These are phyloP conservation scores for Ancistrus triradiatus DNA, from an alignment of 2,113 vertebrate genomes.

Conservation along the genomic window DNA sequence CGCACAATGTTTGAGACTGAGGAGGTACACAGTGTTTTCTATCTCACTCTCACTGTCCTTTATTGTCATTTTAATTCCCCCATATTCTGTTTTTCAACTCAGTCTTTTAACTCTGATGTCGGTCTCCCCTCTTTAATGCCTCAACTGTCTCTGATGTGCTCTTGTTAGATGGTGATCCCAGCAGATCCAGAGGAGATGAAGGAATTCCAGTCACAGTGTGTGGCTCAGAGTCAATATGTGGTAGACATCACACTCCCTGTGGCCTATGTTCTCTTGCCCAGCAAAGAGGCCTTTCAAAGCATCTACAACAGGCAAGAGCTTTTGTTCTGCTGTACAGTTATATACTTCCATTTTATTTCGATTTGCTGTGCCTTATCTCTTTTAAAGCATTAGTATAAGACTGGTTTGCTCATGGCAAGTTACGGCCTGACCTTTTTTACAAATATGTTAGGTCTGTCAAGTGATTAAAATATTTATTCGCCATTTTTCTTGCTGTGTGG, in stretches of 20 bases:
- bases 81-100: background rate
- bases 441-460: no score
- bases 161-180: constrained; percentile 84
- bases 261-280: constrained; percentile 79
- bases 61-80: background rate
- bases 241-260: constrained; percentile 78
- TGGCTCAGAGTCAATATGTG: constrained; percentile 76
- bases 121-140: background rate
- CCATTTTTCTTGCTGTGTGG: no score
- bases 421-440: no score
- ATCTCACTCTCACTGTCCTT: background rate
- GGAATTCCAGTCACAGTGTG: constrained; percentile 79
- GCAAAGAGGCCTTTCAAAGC: constrained; percentile 86
- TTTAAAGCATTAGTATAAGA: no score
- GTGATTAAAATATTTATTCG: no score
- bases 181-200: constrained; percentile 86
- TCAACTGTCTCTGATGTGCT: background rate
- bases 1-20: constrained; percentile 91
- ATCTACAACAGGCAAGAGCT: constrained; percentile 81
- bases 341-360: no score
- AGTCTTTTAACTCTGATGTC: no score
- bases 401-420: no score
- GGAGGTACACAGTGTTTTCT: constrained; percentile 66
- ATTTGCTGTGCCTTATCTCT: no score
- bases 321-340: background rate